These are phyloP conservation scores for Irena cyanogastra DNA, from an alignment of 2,113 vertebrate species.

Conservation along the genomic window DNA sequence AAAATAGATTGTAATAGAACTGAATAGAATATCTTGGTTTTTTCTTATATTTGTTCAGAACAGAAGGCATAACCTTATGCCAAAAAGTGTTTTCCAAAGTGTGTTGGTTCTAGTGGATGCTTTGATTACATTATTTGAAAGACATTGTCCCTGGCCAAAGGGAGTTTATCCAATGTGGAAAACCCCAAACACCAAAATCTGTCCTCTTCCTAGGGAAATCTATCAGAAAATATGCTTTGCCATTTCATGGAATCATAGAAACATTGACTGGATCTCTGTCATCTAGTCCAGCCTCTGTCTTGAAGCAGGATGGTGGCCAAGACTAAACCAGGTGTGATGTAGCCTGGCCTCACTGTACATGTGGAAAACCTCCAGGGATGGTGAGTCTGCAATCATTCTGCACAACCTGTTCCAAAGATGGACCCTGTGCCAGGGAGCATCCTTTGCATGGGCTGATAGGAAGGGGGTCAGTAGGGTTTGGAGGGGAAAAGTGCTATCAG, in stretches of 20 bases:
- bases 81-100: not conserved
- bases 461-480: rapidly evolving
- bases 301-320: not conserved
- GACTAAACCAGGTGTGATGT: not conserved
- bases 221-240: not conserved
- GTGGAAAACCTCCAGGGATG: not conserved
- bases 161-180: not conserved
- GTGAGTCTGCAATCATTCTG: rapidly evolving
- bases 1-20: not conserved
- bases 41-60: not conserved
- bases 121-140: not conserved
- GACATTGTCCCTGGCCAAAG: not conserved
- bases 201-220: not conserved
- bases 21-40: not conserved
- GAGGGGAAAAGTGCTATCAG: not conserved
- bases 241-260: not conserved
- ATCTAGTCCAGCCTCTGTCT: not conserved
- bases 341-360: not conserved
- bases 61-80: not conserved
- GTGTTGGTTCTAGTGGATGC: not conserved
- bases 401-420: not conserved
- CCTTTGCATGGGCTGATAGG: not conserved
- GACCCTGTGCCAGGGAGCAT: not conserved
- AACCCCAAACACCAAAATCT: not conserved
- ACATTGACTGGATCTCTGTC: not conserved